Percentiles rank a stretch among this genome's conserved stretches.
Evolutionary conservation across 1,140 invertebrate genomes (phyloP).

Genomic region (Eufriesea mexicana): DNA sequence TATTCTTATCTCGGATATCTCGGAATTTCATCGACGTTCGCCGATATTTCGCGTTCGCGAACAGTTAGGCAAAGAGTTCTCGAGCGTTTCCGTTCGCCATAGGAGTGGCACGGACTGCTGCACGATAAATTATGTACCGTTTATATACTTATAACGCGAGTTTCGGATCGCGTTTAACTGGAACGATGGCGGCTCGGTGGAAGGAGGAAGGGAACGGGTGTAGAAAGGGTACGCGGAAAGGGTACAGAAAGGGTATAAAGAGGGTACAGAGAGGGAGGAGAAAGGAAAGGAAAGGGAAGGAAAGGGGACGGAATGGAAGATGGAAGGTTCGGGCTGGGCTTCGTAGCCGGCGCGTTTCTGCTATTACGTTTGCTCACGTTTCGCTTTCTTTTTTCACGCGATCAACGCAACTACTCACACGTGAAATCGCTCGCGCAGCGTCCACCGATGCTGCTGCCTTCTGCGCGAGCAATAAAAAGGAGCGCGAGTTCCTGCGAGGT

Average conservation of each 20-base stretch:
- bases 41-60: background rate
- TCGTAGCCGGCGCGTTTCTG: conserved; percentile 39
- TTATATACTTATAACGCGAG: conserved; percentile 2
- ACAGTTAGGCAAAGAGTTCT: background rate
- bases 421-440: conserved; percentile 61
- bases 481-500: background rate
- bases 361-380: conserved; percentile 59
- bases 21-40: background rate
- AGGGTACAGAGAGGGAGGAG: too few species aligned
- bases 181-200: background rate
- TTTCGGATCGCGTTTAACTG: background rate
- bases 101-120: background rate
- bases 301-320: background rate
- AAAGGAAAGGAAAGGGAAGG: background rate
- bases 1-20: background rate
- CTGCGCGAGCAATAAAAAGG: conserved; percentile 43
- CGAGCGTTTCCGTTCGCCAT: background rate
- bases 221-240: too few species aligned
- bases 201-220: background rate
- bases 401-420: conserved; percentile 67
- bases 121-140: conserved; percentile 4
- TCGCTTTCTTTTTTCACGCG: conserved; percentile 60
- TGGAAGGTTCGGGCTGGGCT: background rate
- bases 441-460: conserved; percentile 33
- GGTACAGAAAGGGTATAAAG: too few species aligned